A percentile compares a stretch with the other conserved stretches of the same genome.
Conservation (phyloP, 2,888 invertebrate species). For the Sinelater perroti region DNA sequence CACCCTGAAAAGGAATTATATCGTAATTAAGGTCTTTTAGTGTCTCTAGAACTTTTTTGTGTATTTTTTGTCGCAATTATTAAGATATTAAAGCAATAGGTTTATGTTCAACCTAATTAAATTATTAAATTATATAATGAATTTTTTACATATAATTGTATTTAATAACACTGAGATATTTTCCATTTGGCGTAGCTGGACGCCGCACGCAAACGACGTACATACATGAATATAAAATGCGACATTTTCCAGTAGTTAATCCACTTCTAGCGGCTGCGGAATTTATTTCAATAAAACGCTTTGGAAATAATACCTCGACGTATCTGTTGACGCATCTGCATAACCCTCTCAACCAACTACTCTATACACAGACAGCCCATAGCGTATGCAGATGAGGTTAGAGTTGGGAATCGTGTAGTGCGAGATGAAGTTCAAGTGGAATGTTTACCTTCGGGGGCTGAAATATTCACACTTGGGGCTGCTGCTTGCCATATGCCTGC, state of each 20-base stretch:
- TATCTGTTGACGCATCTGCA: conserved; percentile 27
- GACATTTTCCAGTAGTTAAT: not conserved
- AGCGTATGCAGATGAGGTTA: conserved; percentile 38
- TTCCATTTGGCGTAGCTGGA: too few species aligned
- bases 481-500: conserved; percentile 30
- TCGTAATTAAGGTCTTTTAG: too few species aligned
- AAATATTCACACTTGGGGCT: conserved; percentile 36
- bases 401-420: conserved; percentile 37
- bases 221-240: not conserved
- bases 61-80: too few species aligned
- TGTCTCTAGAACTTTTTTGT: too few species aligned
- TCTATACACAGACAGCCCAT: conserved; percentile 31
- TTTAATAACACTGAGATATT: too few species aligned
- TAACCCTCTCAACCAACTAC: conserved; percentile 32
- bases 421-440: conserved; percentile 38
- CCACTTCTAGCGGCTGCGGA: not conserved
- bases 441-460: conserved; percentile 36
- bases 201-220: too few species aligned
- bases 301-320: conserved; percentile 13
- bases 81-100: too few species aligned
- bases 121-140: too few species aligned
- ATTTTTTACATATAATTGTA: too few species aligned
- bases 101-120: too few species aligned
- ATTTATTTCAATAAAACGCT: conserved; percentile 12
- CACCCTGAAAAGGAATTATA: too few species aligned